These are phyloP conservation scores for Cetonia aurata DNA, from an alignment of 2,888 invertebrate species.

Conservation along the genomic window DNA sequence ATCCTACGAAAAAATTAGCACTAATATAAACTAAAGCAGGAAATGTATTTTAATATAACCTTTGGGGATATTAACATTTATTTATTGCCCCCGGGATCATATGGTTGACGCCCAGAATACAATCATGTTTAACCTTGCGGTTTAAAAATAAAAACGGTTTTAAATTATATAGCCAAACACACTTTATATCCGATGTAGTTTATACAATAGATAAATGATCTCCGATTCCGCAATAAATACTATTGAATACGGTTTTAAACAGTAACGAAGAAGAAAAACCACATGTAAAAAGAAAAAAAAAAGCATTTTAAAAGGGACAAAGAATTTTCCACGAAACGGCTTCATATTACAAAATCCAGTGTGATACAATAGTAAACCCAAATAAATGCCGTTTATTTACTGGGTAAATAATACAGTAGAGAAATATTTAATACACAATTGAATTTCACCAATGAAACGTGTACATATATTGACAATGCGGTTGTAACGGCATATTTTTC, in stretches of 20 bases:
- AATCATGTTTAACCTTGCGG: conserved; percentile 11
- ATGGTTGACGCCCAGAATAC: too few species aligned
- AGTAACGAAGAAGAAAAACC: too few species aligned
- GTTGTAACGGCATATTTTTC: conserved; percentile 1
- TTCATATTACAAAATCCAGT: neutral
- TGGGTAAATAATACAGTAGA: too few species aligned
- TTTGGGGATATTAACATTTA: neutral
- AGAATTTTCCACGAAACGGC: too few species aligned
- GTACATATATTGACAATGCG: conserved; percentile 1
- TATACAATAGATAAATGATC: neutral
- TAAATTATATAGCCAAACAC: neutral
- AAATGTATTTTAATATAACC: neutral
- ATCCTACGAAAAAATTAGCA: neutral
- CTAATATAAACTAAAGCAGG: conserved; percentile 8
- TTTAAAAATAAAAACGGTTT: conserved; percentile 24
- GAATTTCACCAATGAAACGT: neutral
- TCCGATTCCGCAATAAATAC: neutral
- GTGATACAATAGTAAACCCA: neutral
- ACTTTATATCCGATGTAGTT: too few species aligned
- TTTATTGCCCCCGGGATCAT: neutral
- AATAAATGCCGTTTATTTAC: neutral
- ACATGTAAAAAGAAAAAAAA: too few species aligned
- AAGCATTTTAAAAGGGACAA: too few species aligned
- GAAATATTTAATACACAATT: neutral
- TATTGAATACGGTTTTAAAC: neutral